Evolutionary conservation across 2,888 invertebrate genomes (phyloP).

Genomic region (Torymus aiolomorphi): DNA sequence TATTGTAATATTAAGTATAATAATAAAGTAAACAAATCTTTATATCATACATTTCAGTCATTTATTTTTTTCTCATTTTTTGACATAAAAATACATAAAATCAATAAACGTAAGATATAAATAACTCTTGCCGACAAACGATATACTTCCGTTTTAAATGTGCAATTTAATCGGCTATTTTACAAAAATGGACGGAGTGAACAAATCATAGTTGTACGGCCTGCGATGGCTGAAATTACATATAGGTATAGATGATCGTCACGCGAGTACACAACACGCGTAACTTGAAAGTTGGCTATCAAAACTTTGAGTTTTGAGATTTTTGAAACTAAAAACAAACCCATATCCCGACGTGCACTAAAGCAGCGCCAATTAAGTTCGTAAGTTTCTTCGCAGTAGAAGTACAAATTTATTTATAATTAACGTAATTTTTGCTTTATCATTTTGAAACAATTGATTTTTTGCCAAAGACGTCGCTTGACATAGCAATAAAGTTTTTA

Average conservation of each 20-base stretch:
- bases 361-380: too few relatives aligned
- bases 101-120: constrained; percentile 49
- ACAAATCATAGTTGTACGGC: constrained; percentile 52
- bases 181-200: constrained; percentile 60
- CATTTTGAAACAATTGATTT: not conserved
- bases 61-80: constrained; percentile 52
- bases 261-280: not conserved
- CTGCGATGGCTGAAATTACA: constrained; percentile 43
- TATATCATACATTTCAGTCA: constrained; percentile 48
- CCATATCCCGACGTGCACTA: too few relatives aligned
- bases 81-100: constrained; percentile 54
- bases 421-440: constrained; percentile 1
- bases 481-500: not conserved
- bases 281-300: not conserved
- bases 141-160: constrained; percentile 40
- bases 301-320: constrained; percentile 38
- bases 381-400: constrained; percentile 13
- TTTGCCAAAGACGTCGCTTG: constrained; percentile 2
- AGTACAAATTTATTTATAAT: constrained; percentile 24
- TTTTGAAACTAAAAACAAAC: too few relatives aligned
- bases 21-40: not conserved
- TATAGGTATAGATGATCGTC: constrained; percentile 15
- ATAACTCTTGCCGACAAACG: constrained; percentile 45
- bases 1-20: too few relatives aligned
- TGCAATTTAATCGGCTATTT: constrained; percentile 51